Evolutionary conservation across 2,113 vertebrate species (phyloP), one percentile per base, ranked within the genome.

Genomic region (Bagarius yarrelli): DNA sequence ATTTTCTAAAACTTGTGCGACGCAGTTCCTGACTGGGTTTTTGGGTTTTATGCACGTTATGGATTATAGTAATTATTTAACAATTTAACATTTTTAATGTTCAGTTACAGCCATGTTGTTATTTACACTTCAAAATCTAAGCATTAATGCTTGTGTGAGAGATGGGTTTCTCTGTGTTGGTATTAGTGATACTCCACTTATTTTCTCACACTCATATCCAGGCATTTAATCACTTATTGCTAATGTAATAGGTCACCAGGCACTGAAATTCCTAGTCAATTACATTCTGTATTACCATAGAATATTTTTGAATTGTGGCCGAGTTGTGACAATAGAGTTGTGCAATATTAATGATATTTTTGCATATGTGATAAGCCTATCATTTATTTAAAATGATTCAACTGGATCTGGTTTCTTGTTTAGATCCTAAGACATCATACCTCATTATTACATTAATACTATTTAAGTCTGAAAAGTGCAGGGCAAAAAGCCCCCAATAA

Each of bases 301-400:
- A 64, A 85, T 72, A 13, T 55, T 69, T 81, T 80, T 80, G 60
- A 86, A 70, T 70, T 72, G 74, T 77, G 52, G 73, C 74, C 8
- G 34, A 60, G 73, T 78, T 80, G 66, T 34, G 40, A 52, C 81
- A 78, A 57, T 60, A 55, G 60, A 34, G 21, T n/a, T n/a, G n/a
- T n/a, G n/a, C 18, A 18, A 61, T 66, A 85, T 85, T 78, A 74
- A 83, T 81, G 47, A 75, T 80, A 61, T 74, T 75, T 50, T 4
- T 21, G 50, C 5, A 23, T 77, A 80, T 61, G 44, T 16, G 84
- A 85, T 85, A 85, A 83, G 84, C 71, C 75, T 78, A 57, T 81
- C 74, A 81, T 78, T 85, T 85, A 85, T 83, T 69, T 12, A 6
- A 32, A 77, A 78, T 78, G 81, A 83, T 69, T 83, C 81, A 66